Conservation (phyloP, 2,797 vertebrate genomes). For the Esox masquinongy region DNA sequence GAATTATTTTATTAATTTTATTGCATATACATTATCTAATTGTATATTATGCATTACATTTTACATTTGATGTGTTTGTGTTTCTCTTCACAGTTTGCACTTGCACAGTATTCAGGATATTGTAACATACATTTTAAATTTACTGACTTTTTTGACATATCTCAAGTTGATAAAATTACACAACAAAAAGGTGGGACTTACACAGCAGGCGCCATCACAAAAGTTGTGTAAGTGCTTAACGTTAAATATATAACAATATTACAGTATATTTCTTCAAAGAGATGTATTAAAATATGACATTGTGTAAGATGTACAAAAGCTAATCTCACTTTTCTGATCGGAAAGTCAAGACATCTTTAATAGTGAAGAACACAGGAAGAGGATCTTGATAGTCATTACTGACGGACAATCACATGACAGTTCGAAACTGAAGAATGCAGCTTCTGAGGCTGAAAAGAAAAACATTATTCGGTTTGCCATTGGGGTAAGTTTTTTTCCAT, state of each 20-base stretch:
- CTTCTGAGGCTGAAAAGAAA: rapidly evolving
- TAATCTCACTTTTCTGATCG: constrained; percentile 20
- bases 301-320: too few relatives aligned
- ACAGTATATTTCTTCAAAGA: background rate
- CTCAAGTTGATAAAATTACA: rapidly evolving
- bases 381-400: constrained; percentile 71
- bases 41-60: background rate
- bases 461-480: constrained; percentile 68
- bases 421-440: rapidly evolving
- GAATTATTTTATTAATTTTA: background rate
- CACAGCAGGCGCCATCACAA: constrained; percentile 53
- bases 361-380: constrained; percentile 40
- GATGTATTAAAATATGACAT: background rate
- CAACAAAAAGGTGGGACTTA: rapidly evolving
- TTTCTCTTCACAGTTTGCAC: constrained; percentile 65
- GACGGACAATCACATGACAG: constrained; percentile 57
- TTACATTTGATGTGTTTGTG: background rate
- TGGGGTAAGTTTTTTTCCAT: constrained; percentile 57
- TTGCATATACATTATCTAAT: background rate
- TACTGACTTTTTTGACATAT: rapidly evolving
- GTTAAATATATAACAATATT: background rate
- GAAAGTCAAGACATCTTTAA: constrained; percentile 46
- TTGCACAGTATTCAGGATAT: constrained; percentile 30
- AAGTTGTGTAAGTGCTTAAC: constrained; percentile 62
- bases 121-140: constrained; percentile 38